Evolutionary conservation across 2,888 invertebrate species (phyloP), one percentile per base, ranked within the genome.

Genomic region (Acronicta leporina): DNA sequence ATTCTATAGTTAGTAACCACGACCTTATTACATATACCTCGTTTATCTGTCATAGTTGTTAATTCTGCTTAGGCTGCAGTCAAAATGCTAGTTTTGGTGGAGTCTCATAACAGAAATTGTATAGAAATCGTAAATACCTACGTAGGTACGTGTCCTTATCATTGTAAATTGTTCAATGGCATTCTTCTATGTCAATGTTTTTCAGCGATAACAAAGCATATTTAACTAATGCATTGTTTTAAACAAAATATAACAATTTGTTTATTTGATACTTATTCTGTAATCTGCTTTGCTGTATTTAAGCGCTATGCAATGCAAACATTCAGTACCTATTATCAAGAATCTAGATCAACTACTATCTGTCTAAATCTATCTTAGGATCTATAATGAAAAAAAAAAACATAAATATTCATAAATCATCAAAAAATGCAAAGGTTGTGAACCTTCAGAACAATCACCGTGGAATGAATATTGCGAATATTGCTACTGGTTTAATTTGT

Each of bases 141-240:
- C 48, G 4, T 20, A 20, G 20, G 20, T 20, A 4, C 4, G 20
- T 20, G 20, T n/a, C 5, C 8, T 9, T 13, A 5, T 51, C 73
- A 47, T 25, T 15, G 40, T 48, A 46, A 41, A 59, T 44, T 58
- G 60, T 73, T 62, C 50, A 63, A 68, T 63, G 67, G 52, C 35
- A 65, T 62, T 58, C 68, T 53, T 62, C 51, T 64, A 38, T 59
- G 66, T 56, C 59, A 71, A 75, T 75, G 52, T 75, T 69, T 63
- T 58, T 13, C 16, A 43, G 27, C 5, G 56, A 47, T 51, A 69
- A 47, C 41, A 38, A 0, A 6, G 15, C 25, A 38, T 62, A 62
- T 74, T 74, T 74, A 56, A 58, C 50, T 65, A 73, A 69, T 58
- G 52, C 61, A 49, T 62, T 60, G 63, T 67, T 67, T 51, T 50